Evolutionary conservation across 2,797 vertebrate genomes (phyloP).

Genomic region (Triplophysa bombifrons): DNA sequence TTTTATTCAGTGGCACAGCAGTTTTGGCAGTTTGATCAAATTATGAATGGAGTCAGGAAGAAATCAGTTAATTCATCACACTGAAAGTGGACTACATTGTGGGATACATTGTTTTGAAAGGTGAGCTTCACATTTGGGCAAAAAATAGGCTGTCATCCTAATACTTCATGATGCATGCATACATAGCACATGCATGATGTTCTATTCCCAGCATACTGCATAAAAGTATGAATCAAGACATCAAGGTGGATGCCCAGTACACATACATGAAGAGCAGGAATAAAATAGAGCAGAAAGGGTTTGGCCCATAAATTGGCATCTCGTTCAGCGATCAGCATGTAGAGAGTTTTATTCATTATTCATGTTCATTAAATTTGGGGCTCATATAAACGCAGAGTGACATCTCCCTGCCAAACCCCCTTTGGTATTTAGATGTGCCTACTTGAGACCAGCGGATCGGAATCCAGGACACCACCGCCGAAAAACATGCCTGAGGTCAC

Average conservation of each 20-base stretch:
- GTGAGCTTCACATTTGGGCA: neutral
- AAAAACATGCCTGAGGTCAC: conserved; percentile 38
- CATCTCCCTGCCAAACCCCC: conserved; percentile 81
- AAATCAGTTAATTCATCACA: neutral
- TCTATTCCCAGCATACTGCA: neutral
- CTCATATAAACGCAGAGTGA: conserved; percentile 78
- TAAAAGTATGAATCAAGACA: neutral
- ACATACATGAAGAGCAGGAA: neutral
- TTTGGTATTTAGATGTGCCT: conserved; percentile 82
- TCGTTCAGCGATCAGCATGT: conserved; percentile 78
- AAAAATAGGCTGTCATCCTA: neutral
- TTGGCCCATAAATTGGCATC: conserved; percentile 83
- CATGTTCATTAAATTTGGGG: conserved; percentile 87
- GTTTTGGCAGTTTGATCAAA: neutral
- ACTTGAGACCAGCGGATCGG: conserved; percentile 81
- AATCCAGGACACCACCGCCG: conserved; percentile 80
- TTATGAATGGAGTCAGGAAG: no score
- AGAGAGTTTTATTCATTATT: conserved; percentile 85
- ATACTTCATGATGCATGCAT: neutral
- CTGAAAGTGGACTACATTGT: neutral
- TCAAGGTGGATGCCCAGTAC: neutral
- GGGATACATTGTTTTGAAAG: neutral
- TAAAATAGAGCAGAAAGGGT: conserved; percentile 66
- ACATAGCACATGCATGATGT: neutral
- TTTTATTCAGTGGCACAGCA: neutral